A percentile compares a stretch with the other conserved stretches of the same genome.
These are phyloP conservation scores for Fringilla coelebs DNA, from an alignment of 2,797 vertebrate species.

Conservation along the genomic window DNA sequence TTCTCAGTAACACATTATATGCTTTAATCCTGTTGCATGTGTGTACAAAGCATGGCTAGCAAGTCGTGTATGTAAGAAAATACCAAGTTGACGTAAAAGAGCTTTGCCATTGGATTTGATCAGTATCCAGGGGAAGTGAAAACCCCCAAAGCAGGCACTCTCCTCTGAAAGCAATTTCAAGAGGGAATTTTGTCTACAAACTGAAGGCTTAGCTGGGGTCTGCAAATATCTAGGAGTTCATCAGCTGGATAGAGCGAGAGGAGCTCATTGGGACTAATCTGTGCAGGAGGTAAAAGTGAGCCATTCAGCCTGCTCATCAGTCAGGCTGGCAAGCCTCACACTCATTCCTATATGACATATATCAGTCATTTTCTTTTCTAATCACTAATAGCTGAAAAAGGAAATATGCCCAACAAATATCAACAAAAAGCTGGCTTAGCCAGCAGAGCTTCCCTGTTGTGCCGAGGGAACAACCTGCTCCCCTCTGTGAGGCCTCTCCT, in stretches of 20 bases:
- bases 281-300: neutral
- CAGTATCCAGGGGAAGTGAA: neutral
- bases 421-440: slow-evolving; percentile 2
- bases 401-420: neutral
- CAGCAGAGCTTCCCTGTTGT: neutral
- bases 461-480: slow-evolving; percentile 39
- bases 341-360: neutral
- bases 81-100: neutral
- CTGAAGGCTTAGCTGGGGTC: neutral
- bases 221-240: neutral
- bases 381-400: neutral
- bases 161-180: neutral
- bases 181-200: neutral
- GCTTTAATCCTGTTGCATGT: neutral
- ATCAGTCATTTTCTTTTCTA: neutral
- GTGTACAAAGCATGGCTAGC: neutral
- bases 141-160: neutral
- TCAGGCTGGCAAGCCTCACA: neutral
- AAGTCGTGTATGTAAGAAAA: neutral
- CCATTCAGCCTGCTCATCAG: neutral
- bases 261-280: neutral
- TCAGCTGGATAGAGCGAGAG: neutral
- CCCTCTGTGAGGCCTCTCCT: slow-evolving; percentile 55
- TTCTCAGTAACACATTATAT: neutral
- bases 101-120: neutral